A percentile compares a stretch with the other conserved stretches of the same genome.
phyloP scores from a whole-genome alignment of 2,888 invertebrate species.

The Caenorhabditis panamensis region DNA sequence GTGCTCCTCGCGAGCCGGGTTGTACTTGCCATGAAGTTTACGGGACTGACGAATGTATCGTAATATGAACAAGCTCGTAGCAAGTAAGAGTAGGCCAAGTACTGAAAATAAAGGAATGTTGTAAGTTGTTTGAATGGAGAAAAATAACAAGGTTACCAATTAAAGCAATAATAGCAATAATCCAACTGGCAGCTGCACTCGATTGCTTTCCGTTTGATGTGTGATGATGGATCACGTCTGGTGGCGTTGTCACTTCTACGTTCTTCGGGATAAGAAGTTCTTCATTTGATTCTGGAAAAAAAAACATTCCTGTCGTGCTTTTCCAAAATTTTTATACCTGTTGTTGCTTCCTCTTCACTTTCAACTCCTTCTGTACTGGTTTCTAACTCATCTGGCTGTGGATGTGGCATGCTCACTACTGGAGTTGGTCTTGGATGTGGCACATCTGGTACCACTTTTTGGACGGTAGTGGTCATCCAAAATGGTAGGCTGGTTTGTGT shows the following conservation, averaged over 20 bases:
- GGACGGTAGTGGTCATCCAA: conserved; percentile 67
- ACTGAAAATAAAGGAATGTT: conserved; percentile 58
- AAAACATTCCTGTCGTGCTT: no score
- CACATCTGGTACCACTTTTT: conserved; percentile 25
- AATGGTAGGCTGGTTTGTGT: conserved; percentile 67
- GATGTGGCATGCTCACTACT: conserved; percentile 33
- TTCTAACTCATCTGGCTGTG: conserved; percentile 26
- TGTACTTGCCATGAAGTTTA: conserved; percentile 77
- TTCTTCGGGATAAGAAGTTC: conserved; percentile 26
- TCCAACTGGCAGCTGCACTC: conserved; percentile 68
- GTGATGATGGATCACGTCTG: conserved; percentile 55
- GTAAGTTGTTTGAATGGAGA: not conserved
- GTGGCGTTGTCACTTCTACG: conserved; percentile 31
- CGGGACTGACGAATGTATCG: conserved; percentile 75
- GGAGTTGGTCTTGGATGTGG: conserved; percentile 17
- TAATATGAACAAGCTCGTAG: conserved; percentile 68
- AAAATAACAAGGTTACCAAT: conserved; percentile 53
- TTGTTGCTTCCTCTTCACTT: conserved; percentile 46
- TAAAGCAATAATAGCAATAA: conserved; percentile 71
- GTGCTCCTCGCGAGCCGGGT: conserved; percentile 78
- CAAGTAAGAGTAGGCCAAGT: conserved; percentile 68
- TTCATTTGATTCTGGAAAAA: conserved; percentile 43
- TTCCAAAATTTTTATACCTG: conserved; percentile 13
- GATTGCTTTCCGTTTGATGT: conserved; percentile 55
- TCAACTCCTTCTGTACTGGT: conserved; percentile 45